Evolutionary conservation across 2,888 invertebrate species (phyloP), one percentile per base, ranked within the genome.

Genomic region (Chrysotoxum bicinctum): DNA sequence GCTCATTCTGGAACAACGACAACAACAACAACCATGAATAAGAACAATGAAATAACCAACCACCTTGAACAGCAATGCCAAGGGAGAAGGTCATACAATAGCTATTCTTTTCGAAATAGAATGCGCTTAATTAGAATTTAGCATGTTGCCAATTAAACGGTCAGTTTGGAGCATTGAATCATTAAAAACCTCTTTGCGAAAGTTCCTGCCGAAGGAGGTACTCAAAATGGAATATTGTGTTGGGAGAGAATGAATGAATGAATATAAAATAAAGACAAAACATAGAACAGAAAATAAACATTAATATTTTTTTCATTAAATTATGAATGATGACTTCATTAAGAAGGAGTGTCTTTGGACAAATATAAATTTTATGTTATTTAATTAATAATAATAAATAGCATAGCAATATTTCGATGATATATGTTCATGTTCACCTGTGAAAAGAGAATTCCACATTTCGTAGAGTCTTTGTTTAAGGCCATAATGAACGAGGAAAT

Each of bases 61-160:
- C 45, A 62, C 72, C 62, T 77, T 73, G 73, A 64, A 40, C 14
- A 68, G 37, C 52, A 77, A 77, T 73, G 60, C 45, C 82, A 76
- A 76, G 56, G 50, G 40, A 52, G 77, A 73, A 77, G 82, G 82
- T 77, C 52, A 54, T 37, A 60, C 26, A 48, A 62, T 40, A 66
- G 50, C 62, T 69, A 3, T 1, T 3, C 3, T 37, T 32, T 21
- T 50, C 21, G 21, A 50, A 81, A 74, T 52, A 30, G n/a, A 30
- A n/a, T 19, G 43, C 58, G 40, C 64, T 64, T 83, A 79, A 83
- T 83, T 83, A 83, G 78, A 79, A 74, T 79, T 74, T 78, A 78
- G 78, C 78, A 83, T 83, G 82, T 64, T 73, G 58, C 23, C 43
- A 26, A 72, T 82, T 77, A 50, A 72, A 60, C 23, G 77, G 60